A percentile compares a stretch with the other conserved stretches of the same genome.
Evolutionary conservation across 2,888 invertebrate species (phyloP).

Genomic region (Amblyteles armatorius): DNA sequence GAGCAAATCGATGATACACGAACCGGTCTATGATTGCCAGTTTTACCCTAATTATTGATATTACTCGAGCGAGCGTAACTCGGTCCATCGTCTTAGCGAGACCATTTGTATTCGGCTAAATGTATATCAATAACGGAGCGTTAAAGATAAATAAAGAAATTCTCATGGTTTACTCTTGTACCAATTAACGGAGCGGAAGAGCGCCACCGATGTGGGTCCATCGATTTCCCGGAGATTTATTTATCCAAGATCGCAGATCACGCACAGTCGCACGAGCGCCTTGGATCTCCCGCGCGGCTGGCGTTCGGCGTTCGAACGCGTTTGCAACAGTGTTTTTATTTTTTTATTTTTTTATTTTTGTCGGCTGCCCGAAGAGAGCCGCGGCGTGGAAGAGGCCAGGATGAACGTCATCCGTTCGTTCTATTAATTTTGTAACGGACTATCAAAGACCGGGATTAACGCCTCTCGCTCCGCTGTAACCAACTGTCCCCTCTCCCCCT

Average conservation of each 20-base stretch:
- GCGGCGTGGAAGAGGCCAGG: conserved; percentile 2
- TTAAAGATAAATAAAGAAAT: background rate
- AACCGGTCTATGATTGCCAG: too few species aligned
- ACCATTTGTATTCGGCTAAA: background rate
- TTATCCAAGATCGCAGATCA: conserved; percentile 44
- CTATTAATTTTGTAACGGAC: conserved; percentile 76
- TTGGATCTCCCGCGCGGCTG: background rate
- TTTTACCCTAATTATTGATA: background rate
- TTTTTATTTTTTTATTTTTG: conserved; percentile 5
- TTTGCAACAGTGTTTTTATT: conserved; percentile 42
- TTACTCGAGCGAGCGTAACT: background rate
- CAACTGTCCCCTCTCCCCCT: background rate
- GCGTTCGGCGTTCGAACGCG: conserved; percentile 38
- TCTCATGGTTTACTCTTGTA: conserved; percentile 21
- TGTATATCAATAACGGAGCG: conserved; percentile 10
- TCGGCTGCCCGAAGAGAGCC: conserved; percentile 14
- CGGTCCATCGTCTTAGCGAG: background rate
- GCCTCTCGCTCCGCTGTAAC: conserved; percentile 61
- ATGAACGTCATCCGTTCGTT: conserved; percentile 58
- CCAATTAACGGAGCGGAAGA: conserved; percentile 33
- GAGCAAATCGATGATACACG: background rate
- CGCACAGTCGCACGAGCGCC: conserved; percentile 6
- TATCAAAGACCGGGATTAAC: conserved; percentile 67
- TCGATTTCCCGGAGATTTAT: conserved; percentile 36
- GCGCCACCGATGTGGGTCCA: background rate